Evolutionary conservation across 1,140 invertebrate species (phyloP), one percentile per base, ranked within the genome.

Genomic region (Babylonia areolata): DNA sequence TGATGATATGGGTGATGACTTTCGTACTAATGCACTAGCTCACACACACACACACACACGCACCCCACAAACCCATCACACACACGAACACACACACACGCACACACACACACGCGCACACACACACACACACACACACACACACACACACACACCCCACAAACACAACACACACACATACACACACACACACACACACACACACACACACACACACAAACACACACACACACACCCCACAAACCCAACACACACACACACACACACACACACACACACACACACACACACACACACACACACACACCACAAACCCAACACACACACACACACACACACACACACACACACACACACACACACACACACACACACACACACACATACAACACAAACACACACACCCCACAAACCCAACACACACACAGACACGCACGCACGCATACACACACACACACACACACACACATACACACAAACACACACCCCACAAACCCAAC

Each of bases 171-270:
- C 46, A 64, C 58, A 64, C 28, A 64, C 58, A 64, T 20, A 64
- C 20, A 64, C 58, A 64, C 6, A 23, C 20, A 64, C 58, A 23
- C 6, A 64, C 6, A 64, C 58, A 64, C 58, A 64, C 58, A 64
- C 58, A 64, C 58, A 64, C 58, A 64, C 58, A 64, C 58, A 64
- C 58, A 64, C 58, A 64, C 58, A 64, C 58, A 64, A 6, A 64
- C 58, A 64, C 42, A 46, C 42, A 46, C 58, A 64, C 58, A 64
- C 28, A 28, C 58, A 64, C 28, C n/a, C n/a, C n/a, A n/a, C n/a
- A n/a, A n/a, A n/a, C n/a, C n/a, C n/a, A n/a, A 28, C 58, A 64
- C 58, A 64, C 58, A 64, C 58, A 64, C 58, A 64, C 58, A 64
- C 58, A 64, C 28, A 64, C 58, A 64, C 58, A 64, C 58, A 64